Conservation (phyloP, 2,888 invertebrate species). For the Stenotaenia linearis region DNA sequence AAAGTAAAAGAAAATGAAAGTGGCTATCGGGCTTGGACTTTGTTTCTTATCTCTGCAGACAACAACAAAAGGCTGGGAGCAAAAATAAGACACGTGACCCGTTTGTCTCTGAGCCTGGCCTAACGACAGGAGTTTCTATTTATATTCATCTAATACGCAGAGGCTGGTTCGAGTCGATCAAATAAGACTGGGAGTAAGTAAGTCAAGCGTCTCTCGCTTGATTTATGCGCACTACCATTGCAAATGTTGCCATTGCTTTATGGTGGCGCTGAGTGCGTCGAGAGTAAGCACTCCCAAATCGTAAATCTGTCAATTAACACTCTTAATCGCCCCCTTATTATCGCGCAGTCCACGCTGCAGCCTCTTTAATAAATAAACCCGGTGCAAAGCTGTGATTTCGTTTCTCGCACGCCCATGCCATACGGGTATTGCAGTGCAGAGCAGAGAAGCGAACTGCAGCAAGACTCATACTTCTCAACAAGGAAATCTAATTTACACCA, state of each 20-base stretch:
- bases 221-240: constrained; percentile 5
- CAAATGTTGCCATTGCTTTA: constrained; percentile 11
- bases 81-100: background rate
- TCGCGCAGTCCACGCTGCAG: constrained; percentile 16
- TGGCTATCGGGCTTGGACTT: constrained; percentile 24
- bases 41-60: constrained; percentile 10
- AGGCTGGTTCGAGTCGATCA: background rate
- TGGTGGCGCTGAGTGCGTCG: background rate
- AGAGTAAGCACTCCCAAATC: constrained; percentile 17
- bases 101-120: background rate
- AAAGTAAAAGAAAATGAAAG: background rate
- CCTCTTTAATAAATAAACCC: constrained; percentile 26
- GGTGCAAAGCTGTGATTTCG: constrained; percentile 11
- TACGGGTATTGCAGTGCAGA: background rate
- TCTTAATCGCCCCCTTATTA: constrained; percentile 24
- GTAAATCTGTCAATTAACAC: constrained; percentile 24
- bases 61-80: background rate
- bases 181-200: background rate
- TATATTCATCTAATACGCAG: background rate
- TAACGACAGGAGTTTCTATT: background rate
- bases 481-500: constrained; percentile 17
- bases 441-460: background rate
- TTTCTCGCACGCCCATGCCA: background rate
- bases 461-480: constrained; percentile 3
- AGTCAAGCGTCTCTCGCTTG: background rate